phyloP scores from a whole-genome alignment of 2,888 invertebrate genomes.

The Chirona hameri region DNA sequence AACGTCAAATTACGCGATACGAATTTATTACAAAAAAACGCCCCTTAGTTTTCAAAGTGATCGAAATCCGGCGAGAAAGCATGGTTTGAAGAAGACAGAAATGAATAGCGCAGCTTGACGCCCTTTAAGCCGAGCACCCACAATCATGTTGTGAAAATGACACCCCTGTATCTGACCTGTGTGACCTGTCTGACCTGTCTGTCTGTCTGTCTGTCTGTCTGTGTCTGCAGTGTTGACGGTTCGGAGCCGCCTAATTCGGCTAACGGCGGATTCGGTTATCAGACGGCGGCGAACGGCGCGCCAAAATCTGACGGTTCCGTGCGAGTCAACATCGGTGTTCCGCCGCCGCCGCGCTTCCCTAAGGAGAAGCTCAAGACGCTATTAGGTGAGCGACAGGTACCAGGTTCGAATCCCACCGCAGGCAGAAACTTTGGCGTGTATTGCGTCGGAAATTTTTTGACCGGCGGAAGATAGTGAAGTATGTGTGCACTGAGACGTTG shows the following conservation, averaged over 20 bases:
- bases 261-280: background rate
- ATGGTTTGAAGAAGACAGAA: too few species aligned
- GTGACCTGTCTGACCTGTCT: background rate
- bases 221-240: background rate
- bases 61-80: too few species aligned
- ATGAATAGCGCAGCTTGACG: too few species aligned
- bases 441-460: too few species aligned
- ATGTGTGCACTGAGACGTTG: too few species aligned
- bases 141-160: background rate
- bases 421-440: too few species aligned
- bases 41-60: too few species aligned
- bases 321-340: conserved; percentile 58
- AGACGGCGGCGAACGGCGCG: background rate
- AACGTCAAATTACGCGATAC: too few species aligned
- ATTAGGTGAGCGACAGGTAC: conserved; percentile 50
- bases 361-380: conserved; percentile 81
- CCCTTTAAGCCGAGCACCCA: background rate
- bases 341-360: conserved; percentile 68
- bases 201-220: background rate
- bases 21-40: too few species aligned
- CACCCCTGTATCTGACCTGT: background rate
- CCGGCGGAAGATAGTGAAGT: too few species aligned
- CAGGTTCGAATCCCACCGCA: too few species aligned
- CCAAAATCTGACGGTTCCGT: conserved; percentile 48
- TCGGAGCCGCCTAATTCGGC: too few species aligned